A percentile compares a stretch with the other conserved stretches of the same genome.
These are phyloP conservation scores for Acanthopleura granulata DNA, from an alignment of 2,888 invertebrate species.

Conservation along the genomic window DNA sequence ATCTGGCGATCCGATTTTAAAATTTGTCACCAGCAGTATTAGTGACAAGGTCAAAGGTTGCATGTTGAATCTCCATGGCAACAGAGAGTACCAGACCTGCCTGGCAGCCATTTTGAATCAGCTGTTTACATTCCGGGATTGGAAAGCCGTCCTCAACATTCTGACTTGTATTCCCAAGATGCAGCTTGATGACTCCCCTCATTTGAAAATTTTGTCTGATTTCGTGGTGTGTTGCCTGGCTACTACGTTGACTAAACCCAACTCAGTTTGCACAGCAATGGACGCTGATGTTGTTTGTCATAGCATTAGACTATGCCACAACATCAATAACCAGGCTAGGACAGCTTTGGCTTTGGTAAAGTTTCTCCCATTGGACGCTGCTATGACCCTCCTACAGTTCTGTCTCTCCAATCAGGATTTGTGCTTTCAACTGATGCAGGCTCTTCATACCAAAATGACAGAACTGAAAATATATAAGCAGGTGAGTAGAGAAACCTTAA, in stretches of 20 bases:
- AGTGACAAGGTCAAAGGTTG: constrained; percentile 54
- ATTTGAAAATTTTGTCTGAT: constrained; percentile 52
- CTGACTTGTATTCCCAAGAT: constrained; percentile 50
- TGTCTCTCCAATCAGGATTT: constrained; percentile 39
- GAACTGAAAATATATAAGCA: constrained; percentile 50
- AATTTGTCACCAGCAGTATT: constrained; percentile 57
- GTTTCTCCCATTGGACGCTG: constrained; percentile 49
- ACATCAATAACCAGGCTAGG: constrained; percentile 40
- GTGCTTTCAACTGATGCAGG: constrained; percentile 27
- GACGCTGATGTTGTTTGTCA: background rate
- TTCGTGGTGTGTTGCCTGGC: constrained; percentile 49
- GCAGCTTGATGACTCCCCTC: constrained; percentile 37
- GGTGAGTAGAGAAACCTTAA: constrained; percentile 36
- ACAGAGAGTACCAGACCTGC: constrained; percentile 45
- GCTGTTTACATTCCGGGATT: constrained; percentile 46
- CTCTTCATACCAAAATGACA: constrained; percentile 41
- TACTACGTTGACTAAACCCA: background rate
- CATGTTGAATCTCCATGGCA: constrained; percentile 56
- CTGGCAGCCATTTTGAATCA: constrained; percentile 48
- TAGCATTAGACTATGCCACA: background rate
- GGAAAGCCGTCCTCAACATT: constrained; percentile 49
- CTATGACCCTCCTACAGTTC: constrained; percentile 54
- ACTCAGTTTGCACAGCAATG: background rate
- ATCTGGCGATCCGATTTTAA: constrained; percentile 55
- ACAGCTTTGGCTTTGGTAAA: constrained; percentile 48